Evolutionary conservation across 2,888 invertebrate genomes (phyloP).

Genomic region (Lottia scabra): DNA sequence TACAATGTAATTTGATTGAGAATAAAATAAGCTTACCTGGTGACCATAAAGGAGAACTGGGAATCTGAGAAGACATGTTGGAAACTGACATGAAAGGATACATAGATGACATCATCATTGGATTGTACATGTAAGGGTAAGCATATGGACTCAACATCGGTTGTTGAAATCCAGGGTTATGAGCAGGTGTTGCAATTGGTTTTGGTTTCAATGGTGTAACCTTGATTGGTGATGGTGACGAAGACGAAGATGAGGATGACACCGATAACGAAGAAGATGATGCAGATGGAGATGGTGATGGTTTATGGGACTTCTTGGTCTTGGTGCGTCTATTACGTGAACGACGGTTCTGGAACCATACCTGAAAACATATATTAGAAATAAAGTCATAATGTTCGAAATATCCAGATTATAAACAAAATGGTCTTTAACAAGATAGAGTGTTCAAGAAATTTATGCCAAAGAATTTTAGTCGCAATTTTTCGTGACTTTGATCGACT

Average conservation of each 20-base stretch:
- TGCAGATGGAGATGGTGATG: not conserved
- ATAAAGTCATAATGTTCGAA: not conserved
- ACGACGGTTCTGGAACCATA: not conserved
- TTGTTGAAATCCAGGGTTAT: not conserved
- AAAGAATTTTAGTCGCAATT: too few species aligned
- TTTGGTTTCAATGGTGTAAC: not conserved
- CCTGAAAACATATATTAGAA: not conserved
- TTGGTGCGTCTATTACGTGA: not conserved
- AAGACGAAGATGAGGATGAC: slow-evolving; percentile 4
- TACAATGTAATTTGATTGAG: too few species aligned
- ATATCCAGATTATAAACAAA: too few species aligned
- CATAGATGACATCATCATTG: not conserved
- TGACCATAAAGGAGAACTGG: not conserved
- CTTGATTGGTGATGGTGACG: not conserved
- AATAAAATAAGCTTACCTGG: not conserved
- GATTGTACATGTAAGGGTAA: not conserved
- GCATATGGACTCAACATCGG: not conserved
- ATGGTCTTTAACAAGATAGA: too few species aligned
- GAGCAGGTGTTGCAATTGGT: not conserved
- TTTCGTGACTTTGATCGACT: too few species aligned
- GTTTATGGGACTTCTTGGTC: not conserved
- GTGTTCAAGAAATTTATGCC: too few species aligned
- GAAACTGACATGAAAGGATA: not conserved
- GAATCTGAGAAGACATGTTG: too few species aligned
- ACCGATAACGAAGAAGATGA: not conserved